phyloP scores from a whole-genome alignment of 2,113 vertebrate genomes.

The Hypanus sabinus region DNA sequence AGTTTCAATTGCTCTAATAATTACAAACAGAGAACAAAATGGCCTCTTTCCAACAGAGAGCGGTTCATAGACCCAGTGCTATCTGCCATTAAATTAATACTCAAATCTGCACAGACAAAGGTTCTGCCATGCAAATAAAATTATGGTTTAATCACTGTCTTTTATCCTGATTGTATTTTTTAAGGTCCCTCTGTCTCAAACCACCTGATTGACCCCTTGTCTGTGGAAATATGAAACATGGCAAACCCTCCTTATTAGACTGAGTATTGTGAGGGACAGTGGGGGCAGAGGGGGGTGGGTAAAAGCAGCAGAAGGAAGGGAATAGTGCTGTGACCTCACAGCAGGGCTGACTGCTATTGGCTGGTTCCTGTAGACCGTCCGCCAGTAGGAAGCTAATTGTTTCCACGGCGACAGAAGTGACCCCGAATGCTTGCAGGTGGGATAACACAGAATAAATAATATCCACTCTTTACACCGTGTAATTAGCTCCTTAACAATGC shows the following conservation, averaged over 20 bases:
- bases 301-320: background rate
- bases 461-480: slow-evolving; percentile 31
- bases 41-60: background rate
- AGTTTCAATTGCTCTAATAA: background rate
- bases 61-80: background rate
- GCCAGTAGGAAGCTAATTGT: slow-evolving; percentile 33
- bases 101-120: background rate
- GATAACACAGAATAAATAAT: slow-evolving; percentile 33
- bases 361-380: background rate
- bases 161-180: background rate
- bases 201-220: background rate
- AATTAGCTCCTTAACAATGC: slow-evolving; percentile 30
- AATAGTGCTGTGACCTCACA: background rate
- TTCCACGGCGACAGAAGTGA: slow-evolving; percentile 31
- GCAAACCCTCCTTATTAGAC: background rate
- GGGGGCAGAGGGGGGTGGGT: background rate
- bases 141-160: slow-evolving; percentile 17
- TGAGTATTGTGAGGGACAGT: background rate
- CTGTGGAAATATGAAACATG: background rate
- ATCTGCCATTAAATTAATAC: background rate
- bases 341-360: slow-evolving; percentile 6
- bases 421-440: slow-evolving; percentile 20
- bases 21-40: slow-evolving; percentile 17
- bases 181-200: background rate
- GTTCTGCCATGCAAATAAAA: background rate